A percentile compares a stretch with the other conserved stretches of the same genome.
Evolutionary conservation across 2,113 vertebrate genomes (phyloP).

Genomic region (Prunella fulvescens): DNA sequence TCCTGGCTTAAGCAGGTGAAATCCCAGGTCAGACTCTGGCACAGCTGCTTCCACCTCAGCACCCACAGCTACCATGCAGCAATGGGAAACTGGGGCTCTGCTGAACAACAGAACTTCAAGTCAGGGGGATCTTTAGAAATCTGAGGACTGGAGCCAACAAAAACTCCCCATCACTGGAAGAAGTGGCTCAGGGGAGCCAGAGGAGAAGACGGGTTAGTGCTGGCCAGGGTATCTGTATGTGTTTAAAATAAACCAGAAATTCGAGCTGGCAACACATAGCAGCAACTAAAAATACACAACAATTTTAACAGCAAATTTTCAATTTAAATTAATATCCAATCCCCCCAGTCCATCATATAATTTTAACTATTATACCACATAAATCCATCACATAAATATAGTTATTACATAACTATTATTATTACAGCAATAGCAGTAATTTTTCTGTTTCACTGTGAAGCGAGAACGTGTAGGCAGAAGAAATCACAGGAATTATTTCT

Average conservation of each 20-base stretch:
- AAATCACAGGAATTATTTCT: neutral
- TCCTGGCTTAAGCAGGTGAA: neutral
- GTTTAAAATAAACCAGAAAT: neutral
- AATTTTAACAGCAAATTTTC: neutral
- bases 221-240: fast-evolving
- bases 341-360: neutral
- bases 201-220: neutral
- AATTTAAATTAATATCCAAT: neutral
- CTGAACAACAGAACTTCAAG: neutral
- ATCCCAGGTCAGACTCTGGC: neutral
- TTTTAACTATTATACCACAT: neutral
- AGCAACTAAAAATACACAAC: neutral
- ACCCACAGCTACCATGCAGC: fast-evolving
- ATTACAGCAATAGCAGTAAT: neutral
- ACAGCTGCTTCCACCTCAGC: neutral
- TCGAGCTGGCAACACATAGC: neutral
- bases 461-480: fast-evolving
- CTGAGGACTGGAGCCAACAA: neutral
- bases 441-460: neutral
- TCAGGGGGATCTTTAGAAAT: neutral
- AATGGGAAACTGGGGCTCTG: fast-evolving
- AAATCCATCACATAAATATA: neutral
- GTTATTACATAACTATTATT: neutral
- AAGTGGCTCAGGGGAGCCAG: neutral
- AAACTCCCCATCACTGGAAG: neutral